These are phyloP conservation scores for Syngnathus acus DNA, from an alignment of 2,797 vertebrate genomes.

Conservation along the genomic window DNA sequence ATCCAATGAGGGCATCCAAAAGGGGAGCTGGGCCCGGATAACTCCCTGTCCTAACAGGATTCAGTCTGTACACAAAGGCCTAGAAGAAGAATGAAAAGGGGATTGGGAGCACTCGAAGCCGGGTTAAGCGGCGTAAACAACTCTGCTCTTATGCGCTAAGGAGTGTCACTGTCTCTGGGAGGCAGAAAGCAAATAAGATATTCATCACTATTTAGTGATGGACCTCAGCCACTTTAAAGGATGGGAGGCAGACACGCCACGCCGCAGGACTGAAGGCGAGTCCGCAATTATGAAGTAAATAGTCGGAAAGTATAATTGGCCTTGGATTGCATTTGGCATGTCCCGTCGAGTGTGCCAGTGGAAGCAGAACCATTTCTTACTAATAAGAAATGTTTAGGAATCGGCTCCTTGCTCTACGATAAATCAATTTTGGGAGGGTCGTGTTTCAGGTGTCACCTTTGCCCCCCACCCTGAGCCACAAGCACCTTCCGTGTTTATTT, in stretches of 20 bases:
- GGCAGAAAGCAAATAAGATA: slow-evolving; percentile 57
- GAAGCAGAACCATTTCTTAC: background rate
- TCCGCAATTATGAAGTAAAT: slow-evolving; percentile 40
- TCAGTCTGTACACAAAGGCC: slow-evolving; percentile 65
- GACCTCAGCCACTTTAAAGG: slow-evolving; percentile 45
- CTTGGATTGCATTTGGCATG: slow-evolving; percentile 34
- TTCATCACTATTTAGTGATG: slow-evolving; percentile 59
- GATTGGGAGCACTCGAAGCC: slow-evolving; percentile 58
- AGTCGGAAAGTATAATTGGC: slow-evolving; percentile 25
- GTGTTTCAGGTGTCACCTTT: slow-evolving; percentile 10
- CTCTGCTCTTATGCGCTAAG: slow-evolving; percentile 50
- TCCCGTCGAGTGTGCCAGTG: background rate
- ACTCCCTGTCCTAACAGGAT: slow-evolving; percentile 71
- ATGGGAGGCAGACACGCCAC: slow-evolving; percentile 32
- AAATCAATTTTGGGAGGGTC: slow-evolving; percentile 13
- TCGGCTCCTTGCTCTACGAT: background rate
- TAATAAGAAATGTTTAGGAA: background rate
- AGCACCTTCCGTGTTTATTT: slow-evolving; percentile 36
- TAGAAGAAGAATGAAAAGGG: slow-evolving; percentile 63
- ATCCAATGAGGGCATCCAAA: slow-evolving; percentile 57
- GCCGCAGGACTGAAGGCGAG: slow-evolving; percentile 23
- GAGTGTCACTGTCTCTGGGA: slow-evolving; percentile 49
- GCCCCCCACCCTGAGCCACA: slow-evolving; percentile 9
- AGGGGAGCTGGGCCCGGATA: slow-evolving; percentile 58
- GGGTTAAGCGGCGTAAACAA: slow-evolving; percentile 64